Evolutionary conservation across 1,140 invertebrate genomes (phyloP), one percentile per base, ranked within the genome.

Genomic region (Stegodyphus mimosarum): DNA sequence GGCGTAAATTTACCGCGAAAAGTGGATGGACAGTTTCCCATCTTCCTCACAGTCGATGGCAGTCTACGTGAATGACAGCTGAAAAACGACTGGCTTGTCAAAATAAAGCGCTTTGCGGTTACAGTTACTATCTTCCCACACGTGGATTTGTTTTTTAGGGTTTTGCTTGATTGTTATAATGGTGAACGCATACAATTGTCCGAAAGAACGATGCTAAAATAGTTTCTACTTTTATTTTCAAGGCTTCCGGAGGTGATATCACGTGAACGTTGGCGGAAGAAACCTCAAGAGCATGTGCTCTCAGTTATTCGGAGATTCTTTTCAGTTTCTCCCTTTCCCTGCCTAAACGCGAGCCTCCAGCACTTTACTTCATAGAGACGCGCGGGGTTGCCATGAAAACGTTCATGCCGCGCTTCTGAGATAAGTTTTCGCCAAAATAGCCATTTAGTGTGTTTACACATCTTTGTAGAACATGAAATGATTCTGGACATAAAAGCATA

Each of bases 11-110:
- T 78, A 6, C 76, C 49, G 49, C 76, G 76, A 6, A 64, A 78
- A 2, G 76, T 78, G 1, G 76, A 78, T 6, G 76, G 76, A 53
- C 76, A 78, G 17, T 78, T 78, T n/a, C 76, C 76, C 76, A 78
- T 78, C 10, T 51, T 49, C 13, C 10, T 49, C 15, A 9, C 60
- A n/a, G 52, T 33, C 74, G 55, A 9, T 1, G 15, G 15, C 1
- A 15, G 1, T 15, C 15, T 10, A 60, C 9, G 55, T 2, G 55
- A 60, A 60, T 60, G 15, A 60, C 15, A 60, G 9, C 55, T 15
- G 55, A 9, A 60, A 60, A 60, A 9, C 15, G 55, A 60, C 55
- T 10, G 64, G 55, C 74, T 49, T 49, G 74, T 64, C 74, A 76
- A 76, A 76, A 76, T 13, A 74, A 0, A n/a, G n/a, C 69, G 9